Evolutionary conservation across 1,140 invertebrate genomes (phyloP).

Genomic region (Lepidostoma basale): DNA sequence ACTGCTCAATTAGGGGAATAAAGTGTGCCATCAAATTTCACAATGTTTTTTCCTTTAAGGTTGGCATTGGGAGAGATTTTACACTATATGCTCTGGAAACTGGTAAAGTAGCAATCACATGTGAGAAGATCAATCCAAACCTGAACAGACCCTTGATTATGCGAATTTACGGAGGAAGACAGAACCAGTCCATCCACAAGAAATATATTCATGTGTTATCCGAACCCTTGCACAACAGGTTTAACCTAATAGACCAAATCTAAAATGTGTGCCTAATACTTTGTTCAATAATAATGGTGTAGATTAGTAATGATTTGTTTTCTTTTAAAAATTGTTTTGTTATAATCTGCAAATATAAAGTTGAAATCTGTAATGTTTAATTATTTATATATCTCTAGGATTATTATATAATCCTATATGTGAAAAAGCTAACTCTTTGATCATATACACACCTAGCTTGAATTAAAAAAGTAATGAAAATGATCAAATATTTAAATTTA

Average conservation of each 20-base stretch:
- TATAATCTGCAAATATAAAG: no score
- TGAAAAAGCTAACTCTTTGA: no score
- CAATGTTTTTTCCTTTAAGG: slow-evolving; percentile 62
- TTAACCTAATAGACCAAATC: slow-evolving; percentile 74
- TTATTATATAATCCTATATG: no score
- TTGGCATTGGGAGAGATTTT: slow-evolving; percentile 76
- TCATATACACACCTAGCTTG: no score
- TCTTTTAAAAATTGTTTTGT: neutral
- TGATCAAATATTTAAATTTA: no score
- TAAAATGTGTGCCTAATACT: slow-evolving; percentile 51
- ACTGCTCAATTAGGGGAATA: no score
- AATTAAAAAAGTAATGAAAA: no score
- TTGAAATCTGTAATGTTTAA: no score
- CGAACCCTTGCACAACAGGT: slow-evolving; percentile 72
- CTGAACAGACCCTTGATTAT: slow-evolving; percentile 74
- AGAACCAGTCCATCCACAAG: slow-evolving; percentile 74
- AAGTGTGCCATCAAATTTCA: no score
- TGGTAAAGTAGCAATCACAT: slow-evolving; percentile 76
- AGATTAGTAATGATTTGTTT: neutral
- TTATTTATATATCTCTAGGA: no score
- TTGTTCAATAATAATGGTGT: neutral
- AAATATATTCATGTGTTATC: slow-evolving; percentile 83
- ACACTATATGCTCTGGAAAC: slow-evolving; percentile 76
- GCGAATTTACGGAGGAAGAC: slow-evolving; percentile 65
- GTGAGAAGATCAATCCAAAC: slow-evolving; percentile 75